These are phyloP conservation scores for Fragum sueziense DNA, from an alignment of 2,888 invertebrate species.

Conservation along the genomic window DNA sequence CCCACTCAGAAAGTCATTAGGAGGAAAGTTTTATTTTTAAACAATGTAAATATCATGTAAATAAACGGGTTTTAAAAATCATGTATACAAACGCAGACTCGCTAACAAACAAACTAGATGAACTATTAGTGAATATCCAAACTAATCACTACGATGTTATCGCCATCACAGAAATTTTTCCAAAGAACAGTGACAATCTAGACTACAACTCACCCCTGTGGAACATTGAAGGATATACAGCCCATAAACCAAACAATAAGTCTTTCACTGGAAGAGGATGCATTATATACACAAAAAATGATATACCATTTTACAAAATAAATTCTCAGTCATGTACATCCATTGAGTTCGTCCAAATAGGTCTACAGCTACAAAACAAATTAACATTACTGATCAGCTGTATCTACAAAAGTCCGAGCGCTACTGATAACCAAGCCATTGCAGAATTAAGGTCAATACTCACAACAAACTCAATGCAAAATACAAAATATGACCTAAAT, in stretches of 20 bases:
- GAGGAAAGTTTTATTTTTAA: neutral
- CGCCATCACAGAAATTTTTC: neutral
- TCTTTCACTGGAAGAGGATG: neutral
- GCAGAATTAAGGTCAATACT: neutral
- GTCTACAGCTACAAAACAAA: neutral
- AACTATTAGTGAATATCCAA: neutral
- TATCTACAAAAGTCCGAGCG: neutral
- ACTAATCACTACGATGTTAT: neutral
- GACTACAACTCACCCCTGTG: neutral
- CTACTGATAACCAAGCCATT: neutral
- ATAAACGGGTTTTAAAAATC: neutral
- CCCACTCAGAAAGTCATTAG: neutral
- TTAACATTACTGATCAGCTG: neutral
- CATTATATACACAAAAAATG: neutral
- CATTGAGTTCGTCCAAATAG: neutral
- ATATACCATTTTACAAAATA: neutral
- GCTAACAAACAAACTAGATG: neutral
- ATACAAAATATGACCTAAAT: neutral
- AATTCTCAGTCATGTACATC: neutral
- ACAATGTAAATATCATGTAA: neutral
- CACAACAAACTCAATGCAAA: neutral
- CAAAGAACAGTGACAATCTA: neutral
- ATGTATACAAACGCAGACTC: neutral
- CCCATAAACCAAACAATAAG: slow-evolving; percentile 3
- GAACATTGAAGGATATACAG: neutral